Base-by-base conservation (phyloP, 2,888 invertebrate genomes). In the Eilema caniola region DNA sequence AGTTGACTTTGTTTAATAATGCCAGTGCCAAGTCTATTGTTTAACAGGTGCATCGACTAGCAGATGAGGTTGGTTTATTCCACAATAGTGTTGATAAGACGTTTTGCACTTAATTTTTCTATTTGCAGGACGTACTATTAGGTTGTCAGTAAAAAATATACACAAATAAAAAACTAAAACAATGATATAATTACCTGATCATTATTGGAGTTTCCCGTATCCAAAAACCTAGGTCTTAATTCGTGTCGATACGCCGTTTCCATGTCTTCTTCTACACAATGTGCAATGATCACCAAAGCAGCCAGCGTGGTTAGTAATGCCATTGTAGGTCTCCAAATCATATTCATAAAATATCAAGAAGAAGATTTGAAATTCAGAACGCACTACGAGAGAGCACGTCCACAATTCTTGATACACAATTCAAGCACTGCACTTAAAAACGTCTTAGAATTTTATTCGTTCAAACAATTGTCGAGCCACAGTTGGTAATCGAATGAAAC, bases 271-370 rank as follows among this genome's bases (percentile, higher is more conserved):
- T 95, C 94, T 5, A 92, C 91, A 37, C 94, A 91, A 80, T 94
- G 89, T 79, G 93, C 95, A 77, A 95, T 93, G 75, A 95, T 94
- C 83, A 95, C 93, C 89, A 95, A 83, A 77, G 95, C 95, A 78
- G 95, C 95, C 83, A 95, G 84, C 86, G 93, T 95, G 87, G 94
- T 93, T 85, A 95, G 84, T 82, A 95, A 88, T 75, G 93, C 90
- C 95, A 95, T 95, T 75, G 86, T 86, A 84, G 69, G 78, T 84
- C 79, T 91, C 91, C 90, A 89, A 88, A 83, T 87, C 81, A 89
- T 89, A 92, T 93, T 93, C 95, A 95, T 95, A 94, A 89, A 94
- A 93, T 89, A 89, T 81, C 85, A 81, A 81, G 73, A 77, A 83
- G 72, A 69, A 74, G 79, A 75, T 76, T 66, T 70, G 75, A 53